Evolutionary conservation across 64 coral and sea anemone species (phyloP), one percentile per base, ranked within the genome.

Genomic region (Hydrozoanthus tunicans): DNA sequence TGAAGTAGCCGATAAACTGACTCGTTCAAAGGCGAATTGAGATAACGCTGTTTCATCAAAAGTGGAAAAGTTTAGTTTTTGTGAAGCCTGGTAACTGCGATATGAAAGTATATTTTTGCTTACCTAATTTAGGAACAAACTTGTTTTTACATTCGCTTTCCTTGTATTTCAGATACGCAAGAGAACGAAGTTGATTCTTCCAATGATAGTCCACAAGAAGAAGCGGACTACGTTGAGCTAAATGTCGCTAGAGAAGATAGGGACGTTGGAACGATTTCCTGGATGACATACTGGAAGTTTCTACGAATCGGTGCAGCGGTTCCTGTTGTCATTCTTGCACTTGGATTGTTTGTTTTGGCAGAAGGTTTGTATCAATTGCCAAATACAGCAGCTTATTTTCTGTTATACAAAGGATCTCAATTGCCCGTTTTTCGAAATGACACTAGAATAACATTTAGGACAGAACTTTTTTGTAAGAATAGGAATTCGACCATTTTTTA

Each of bases 181-280:
- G 3, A 0, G 12, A 17, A 5, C 23, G 14, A 51, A 23, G 9
- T 6, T 9, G 27, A n/a, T 13, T 70, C 20, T 25, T 57, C 6
- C 11, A 62, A 23, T 9, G 79, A 62, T 83, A 55, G 24, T 69
- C 68, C 8, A 91, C 62, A 51, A 43, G 32, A 43, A 43, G 32
- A 43, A 43, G 32, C 32, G 17, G 77, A 58, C 6, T 8, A 9
- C 8, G 5, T 26, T 81, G 78, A 23, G 6, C 3, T 81, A 10
- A 53, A 59, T 10, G 61, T 17, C 7, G 78, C 78, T 1, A 5
- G 61, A 11, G 78, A 81, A 62, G 78, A 81, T 6, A 81, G 78
- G 13, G 78, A 81, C 61, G 57, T 81, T 60, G 78, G 78, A 59
- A 81, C 9, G 24, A 58, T 81, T 3, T 56, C 78, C 11, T 81